phyloP scores from a whole-genome alignment of 2,888 invertebrate genomes.

The Mythimna lalbum region DNA sequence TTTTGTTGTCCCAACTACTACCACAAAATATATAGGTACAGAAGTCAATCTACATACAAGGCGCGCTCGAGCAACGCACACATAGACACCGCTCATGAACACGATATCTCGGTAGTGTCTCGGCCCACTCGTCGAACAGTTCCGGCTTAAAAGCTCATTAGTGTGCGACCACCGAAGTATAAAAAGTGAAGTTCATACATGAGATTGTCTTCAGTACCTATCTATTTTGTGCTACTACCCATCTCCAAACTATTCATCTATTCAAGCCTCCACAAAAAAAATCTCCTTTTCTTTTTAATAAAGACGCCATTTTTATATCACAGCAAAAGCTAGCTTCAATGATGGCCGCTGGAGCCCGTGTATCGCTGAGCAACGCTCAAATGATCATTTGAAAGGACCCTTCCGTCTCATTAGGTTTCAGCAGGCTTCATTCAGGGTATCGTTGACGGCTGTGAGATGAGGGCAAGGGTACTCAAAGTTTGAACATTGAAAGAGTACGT shows the following conservation, averaged over 20 bases:
- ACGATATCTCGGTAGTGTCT: no score
- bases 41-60: no score
- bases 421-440: constrained; percentile 48
- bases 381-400: constrained; percentile 64
- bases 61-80: no score
- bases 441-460: constrained; percentile 41
- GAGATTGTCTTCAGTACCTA: no score
- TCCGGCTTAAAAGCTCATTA: no score
- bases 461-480: constrained; percentile 42
- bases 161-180: no score
- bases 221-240: no score
- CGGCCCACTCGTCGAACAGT: no score
- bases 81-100: no score
- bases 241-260: background rate
- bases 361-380: constrained; percentile 53
- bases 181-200: no score
- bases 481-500: background rate
- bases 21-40: no score
- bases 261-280: background rate
- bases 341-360: constrained; percentile 23
- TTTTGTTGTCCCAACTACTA: no score
- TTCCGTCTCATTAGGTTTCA: constrained; percentile 61
- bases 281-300: constrained; percentile 5
- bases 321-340: constrained; percentile 32
- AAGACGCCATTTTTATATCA: constrained; percentile 34